Conservation (phyloP, 2,113 vertebrate genomes). For the Neotragus pygmaeus region DNA sequence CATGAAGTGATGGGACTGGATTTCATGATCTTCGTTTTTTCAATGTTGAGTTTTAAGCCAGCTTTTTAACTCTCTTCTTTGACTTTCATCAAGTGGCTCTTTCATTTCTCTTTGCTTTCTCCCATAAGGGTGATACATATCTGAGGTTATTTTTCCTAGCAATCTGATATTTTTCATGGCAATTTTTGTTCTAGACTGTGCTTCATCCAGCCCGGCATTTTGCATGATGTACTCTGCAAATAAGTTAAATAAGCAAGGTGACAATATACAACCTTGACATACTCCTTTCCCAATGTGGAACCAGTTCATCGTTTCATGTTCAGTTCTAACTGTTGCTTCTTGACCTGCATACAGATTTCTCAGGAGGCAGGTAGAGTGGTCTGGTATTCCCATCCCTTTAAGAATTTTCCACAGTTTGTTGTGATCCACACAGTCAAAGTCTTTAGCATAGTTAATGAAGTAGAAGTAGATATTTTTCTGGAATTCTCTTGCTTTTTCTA, state of each 20-base stretch:
- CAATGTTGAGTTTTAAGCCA: background rate
- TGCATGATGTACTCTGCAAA: background rate
- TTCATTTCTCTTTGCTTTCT: background rate
- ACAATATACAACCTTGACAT: background rate
- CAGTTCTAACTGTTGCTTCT: background rate
- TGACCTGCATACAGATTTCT: background rate
- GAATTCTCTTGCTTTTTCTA: background rate
- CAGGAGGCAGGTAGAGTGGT: background rate
- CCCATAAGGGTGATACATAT: background rate
- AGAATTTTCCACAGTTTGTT: background rate
- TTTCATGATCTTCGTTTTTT: background rate
- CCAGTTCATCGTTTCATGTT: background rate
- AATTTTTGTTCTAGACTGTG: background rate
- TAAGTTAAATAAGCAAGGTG: background rate
- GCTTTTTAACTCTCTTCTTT: background rate
- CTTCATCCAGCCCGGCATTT: background rate
- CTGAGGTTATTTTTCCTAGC: background rate
- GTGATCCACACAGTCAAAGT: background rate
- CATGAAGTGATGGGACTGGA: background rate
- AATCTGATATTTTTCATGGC: background rate
- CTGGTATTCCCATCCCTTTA: background rate
- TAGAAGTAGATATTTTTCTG: background rate
- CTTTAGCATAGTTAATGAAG: background rate
- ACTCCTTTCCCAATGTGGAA: background rate
- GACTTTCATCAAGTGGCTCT: background rate